phyloP scores from a whole-genome alignment of 64 coral and sea anemone species.

The Montipora capricornis region DNA sequence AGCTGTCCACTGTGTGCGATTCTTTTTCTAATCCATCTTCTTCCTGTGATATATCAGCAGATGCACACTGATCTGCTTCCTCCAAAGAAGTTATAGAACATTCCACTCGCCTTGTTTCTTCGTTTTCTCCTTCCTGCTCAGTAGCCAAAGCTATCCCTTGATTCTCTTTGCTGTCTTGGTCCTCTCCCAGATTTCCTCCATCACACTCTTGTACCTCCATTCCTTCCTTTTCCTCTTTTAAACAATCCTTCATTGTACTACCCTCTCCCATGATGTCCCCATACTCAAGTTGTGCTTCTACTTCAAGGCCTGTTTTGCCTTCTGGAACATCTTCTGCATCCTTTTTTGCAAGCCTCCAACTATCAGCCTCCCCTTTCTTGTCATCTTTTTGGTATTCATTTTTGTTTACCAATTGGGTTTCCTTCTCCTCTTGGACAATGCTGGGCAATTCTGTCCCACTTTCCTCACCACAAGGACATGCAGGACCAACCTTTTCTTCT shows the following conservation, averaged over 20 bases:
- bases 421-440: neutral
- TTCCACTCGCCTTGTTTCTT: neutral
- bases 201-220: neutral
- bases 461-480: neutral
- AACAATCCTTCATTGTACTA: neutral
- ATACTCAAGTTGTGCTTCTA: neutral
- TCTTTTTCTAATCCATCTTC: too few relatives aligned
- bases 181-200: neutral
- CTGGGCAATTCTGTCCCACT: neutral
- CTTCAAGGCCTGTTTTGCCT: neutral
- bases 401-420: neutral
- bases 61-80: too few relatives aligned
- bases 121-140: neutral
- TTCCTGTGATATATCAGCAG: too few relatives aligned
- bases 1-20: too few relatives aligned
- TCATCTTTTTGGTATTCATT: neutral
- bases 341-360: neutral
- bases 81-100: too few relatives aligned
- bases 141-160: neutral
- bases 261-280: neutral
- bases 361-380: neutral
- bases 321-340: neutral
- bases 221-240: neutral
- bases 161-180: neutral
- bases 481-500: neutral